Evolutionary conservation across 1,140 invertebrate species (phyloP), one percentile per base, ranked within the genome.

Genomic region (Lordiphosa collinella): DNA sequence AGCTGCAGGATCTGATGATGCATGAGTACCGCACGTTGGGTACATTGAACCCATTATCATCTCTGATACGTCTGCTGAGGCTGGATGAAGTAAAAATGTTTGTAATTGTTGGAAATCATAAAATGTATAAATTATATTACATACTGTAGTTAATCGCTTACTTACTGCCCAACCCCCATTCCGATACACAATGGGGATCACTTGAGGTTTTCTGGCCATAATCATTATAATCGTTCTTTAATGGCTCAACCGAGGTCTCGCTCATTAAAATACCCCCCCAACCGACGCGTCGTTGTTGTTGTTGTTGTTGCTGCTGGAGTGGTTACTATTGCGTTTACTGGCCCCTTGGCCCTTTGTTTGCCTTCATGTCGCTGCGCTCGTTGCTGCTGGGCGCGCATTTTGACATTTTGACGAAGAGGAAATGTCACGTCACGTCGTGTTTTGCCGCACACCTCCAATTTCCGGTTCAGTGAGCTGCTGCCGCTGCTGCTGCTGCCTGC

Each of bases 371-470:
- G 68, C 32, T 47, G 49, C 37, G 10, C 37, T 37, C 60, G 64
- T 32, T 65, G 64, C 44, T 54, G 66, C 43, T 67, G 48, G 48
- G 54, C 65, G 43, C 73, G 70, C 69, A 85, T 86, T 87, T 87
- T 87, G 80, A 86, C 80, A 86, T 88, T 88, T 88, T 88, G 86
- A 88, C 86, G 86, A 88, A 86, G 86, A 88, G 86, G 86, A 88
- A 88, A 88, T 88, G 86, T 88, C 86, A 86, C 82, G 86, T 88
- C 86, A 88, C 86, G 86, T 88, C 82, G 86, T 88, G 86, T 88
- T 88, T 88, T 88, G 86, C 86, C 86, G 86, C 86, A 88, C 86
- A 88, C 86, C 86, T 88, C 86, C 86, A 88, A 88, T 88, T 88
- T 88, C 86, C 86, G 86, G 86, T 88, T 88, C 73, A 88, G 64